Percentiles rank a stretch among this genome's conserved stretches.
These are phyloP conservation scores for Saccopteryx bilineata DNA, from an alignment of 2,113 vertebrate species.

Conservation along the genomic window DNA sequence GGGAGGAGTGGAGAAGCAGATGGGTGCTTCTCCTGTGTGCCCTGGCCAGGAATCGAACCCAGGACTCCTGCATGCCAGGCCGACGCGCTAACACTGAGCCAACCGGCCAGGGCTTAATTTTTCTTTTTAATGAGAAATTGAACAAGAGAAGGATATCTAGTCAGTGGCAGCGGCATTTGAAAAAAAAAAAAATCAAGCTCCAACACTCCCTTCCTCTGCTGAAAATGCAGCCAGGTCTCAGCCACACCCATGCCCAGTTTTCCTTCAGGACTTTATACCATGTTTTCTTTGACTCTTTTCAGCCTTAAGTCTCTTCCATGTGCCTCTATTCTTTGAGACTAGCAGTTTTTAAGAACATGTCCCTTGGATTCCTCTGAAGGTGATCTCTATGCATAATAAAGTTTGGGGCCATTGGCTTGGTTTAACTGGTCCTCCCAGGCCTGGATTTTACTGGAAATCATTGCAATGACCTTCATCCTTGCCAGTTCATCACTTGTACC, in stretches of 20 bases:
- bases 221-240: neutral
- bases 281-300: neutral
- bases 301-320: neutral
- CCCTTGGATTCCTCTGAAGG: neutral
- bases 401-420: neutral
- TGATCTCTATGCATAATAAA: neutral
- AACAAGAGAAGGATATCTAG: neutral
- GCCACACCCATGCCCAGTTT: neutral
- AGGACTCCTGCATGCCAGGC: no score
- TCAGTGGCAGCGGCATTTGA: neutral
- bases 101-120: neutral
- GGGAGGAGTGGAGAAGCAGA: no score
- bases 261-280: neutral
- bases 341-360: neutral
- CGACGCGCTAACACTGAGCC: no score
- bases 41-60: no score
- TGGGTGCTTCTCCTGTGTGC: no score
- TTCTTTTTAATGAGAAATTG: neutral
- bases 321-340: neutral
- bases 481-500: neutral
- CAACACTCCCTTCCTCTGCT: neutral
- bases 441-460: neutral
- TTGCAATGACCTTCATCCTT: neutral
- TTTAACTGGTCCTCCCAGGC: neutral
- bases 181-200: neutral